Conservation (phyloP, 2,888 invertebrate species). For the Drosophila melanocephala region DNA sequence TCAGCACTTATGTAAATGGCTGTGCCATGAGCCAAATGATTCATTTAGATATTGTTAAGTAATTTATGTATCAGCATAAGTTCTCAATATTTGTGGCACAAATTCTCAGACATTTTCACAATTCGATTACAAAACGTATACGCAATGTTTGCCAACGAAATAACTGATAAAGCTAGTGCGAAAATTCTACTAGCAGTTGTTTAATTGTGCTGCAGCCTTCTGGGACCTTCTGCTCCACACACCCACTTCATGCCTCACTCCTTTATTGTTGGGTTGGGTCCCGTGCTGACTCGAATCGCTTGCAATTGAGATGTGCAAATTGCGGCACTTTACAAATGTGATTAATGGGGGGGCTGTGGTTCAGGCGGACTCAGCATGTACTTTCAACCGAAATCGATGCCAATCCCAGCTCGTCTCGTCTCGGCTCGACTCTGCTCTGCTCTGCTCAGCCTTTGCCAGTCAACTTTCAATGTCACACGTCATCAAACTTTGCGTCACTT, state of each 20-base stretch:
- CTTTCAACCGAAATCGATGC: constrained; percentile 12
- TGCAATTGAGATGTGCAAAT: constrained; percentile 65
- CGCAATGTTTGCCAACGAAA: constrained; percentile 9
- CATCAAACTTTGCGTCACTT: constrained; percentile 63
- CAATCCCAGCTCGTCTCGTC: constrained; percentile 8
- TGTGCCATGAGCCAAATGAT: background rate
- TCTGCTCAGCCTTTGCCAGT: constrained; percentile 43
- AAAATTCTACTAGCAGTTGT: constrained; percentile 9
- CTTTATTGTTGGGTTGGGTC: background rate
- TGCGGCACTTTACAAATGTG: constrained; percentile 49
- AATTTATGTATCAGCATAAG: background rate
- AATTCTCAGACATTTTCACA: constrained; percentile 2
- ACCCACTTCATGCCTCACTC: constrained; percentile 8
- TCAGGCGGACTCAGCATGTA: background rate
- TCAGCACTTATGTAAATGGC: background rate
- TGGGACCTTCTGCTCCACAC: background rate
- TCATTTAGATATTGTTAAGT: background rate
- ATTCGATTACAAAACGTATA: constrained; percentile 29
- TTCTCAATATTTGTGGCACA: background rate
- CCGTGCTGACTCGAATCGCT: constrained; percentile 32
- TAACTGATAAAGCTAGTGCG: constrained; percentile 10
- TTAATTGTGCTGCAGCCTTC: background rate
- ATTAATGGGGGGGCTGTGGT: constrained; percentile 14
- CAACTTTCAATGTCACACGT: constrained; percentile 78
- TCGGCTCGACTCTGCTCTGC: background rate